Evolutionary conservation across 2,797 vertebrate genomes (phyloP).

Genomic region (Anomalospiza imberbis): DNA sequence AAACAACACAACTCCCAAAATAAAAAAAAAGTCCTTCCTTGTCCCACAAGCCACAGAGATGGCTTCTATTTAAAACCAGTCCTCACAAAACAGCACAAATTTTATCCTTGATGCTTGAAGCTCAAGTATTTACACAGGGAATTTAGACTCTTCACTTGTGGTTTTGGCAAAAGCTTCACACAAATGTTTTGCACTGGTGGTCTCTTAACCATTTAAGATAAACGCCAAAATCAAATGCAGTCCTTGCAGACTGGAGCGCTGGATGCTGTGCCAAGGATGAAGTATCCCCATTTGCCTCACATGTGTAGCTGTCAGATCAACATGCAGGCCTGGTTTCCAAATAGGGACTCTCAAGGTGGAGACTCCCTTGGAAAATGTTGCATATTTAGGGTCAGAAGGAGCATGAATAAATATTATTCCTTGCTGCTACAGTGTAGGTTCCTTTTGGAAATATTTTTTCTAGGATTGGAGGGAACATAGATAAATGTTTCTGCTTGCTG

Average conservation of each 20-base stretch:
- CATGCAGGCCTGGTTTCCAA: slow-evolving; percentile 7
- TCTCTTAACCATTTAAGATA: slow-evolving; percentile 84
- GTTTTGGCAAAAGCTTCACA: slow-evolving; percentile 86
- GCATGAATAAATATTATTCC: neutral
- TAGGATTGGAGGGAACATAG: neutral
- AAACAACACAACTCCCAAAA: neutral
- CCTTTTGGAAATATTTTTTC: neutral
- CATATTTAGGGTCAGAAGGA: neutral
- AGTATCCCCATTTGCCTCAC: slow-evolving; percentile 62
- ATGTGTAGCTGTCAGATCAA: slow-evolving; percentile 60
- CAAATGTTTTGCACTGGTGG: slow-evolving; percentile 82
- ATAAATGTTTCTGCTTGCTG: neutral
- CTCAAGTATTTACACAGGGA: slow-evolving; percentile 82
- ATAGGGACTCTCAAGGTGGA: neutral
- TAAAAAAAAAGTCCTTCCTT: slow-evolving; percentile 1
- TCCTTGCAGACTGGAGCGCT: slow-evolving; percentile 72
- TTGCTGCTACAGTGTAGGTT: neutral
- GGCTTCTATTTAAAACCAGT: slow-evolving; percentile 50
- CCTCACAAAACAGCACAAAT: slow-evolving; percentile 58
- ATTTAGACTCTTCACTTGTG: slow-evolving; percentile 84
- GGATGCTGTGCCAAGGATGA: slow-evolving; percentile 72
- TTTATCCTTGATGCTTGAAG: slow-evolving; percentile 74
- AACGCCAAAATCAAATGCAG: slow-evolving; percentile 84
- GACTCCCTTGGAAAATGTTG: neutral
- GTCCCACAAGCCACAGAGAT: slow-evolving; percentile 44